These are phyloP conservation scores for Elgaria multicarinata DNA, from an alignment of 2,113 vertebrate genomes.

Conservation along the genomic window DNA sequence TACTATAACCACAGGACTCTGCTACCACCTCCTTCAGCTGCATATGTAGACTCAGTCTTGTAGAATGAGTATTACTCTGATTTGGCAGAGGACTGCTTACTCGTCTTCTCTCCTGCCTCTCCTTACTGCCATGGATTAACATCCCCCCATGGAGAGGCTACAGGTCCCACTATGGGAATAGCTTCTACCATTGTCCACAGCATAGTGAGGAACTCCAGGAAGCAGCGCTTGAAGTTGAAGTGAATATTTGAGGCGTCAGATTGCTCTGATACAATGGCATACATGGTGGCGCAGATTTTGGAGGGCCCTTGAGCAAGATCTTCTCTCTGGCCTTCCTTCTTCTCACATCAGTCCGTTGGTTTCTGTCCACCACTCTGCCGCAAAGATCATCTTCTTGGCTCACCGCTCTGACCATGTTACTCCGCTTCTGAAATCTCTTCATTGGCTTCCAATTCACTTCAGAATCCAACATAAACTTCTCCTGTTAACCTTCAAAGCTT, in stretches of 20 bases:
- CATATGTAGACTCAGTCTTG: not conserved
- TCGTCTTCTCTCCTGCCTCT: not conserved
- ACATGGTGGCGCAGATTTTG: not conserved
- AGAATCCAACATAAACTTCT: no score
- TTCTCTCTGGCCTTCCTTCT: no score
- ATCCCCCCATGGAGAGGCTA: not conserved
- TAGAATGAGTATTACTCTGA: not conserved
- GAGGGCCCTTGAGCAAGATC: not conserved
- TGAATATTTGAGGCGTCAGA: not conserved
- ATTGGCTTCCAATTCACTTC: no score
- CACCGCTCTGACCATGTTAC: no score
- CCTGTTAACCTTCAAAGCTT: no score
- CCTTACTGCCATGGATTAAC: not conserved
- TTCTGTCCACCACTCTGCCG: no score
- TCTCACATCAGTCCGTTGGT: no score
- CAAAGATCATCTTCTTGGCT: no score
- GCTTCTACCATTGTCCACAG: not conserved
- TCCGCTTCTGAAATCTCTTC: no score
- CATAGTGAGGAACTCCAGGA: not conserved
- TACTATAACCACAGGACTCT: not conserved
- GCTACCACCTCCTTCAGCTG: not conserved
- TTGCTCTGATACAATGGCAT: not conserved
- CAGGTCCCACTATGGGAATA: not conserved
- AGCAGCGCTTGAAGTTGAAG: not conserved
- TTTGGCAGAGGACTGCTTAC: not conserved